phyloP scores from a whole-genome alignment of 2,888 invertebrate species.

The Heliconius hortense region DNA sequence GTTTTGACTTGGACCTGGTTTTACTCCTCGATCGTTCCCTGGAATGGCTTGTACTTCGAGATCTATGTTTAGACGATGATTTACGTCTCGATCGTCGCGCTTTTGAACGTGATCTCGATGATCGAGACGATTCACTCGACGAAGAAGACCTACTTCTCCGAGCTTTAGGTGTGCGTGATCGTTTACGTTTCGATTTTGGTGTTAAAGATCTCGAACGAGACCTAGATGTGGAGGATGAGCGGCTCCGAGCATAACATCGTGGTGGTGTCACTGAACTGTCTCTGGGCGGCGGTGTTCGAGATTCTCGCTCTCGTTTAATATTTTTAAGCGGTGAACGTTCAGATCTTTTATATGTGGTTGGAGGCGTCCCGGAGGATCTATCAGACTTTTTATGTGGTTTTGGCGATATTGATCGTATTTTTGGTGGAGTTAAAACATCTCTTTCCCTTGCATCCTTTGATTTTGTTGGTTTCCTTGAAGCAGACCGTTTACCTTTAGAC shows the following conservation, averaged over 20 bases:
- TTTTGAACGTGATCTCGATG: conserved; percentile 54
- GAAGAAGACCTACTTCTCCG: conserved; percentile 43
- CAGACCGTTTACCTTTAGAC: conserved; percentile 49
- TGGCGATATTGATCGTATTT: conserved; percentile 51
- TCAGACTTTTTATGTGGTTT: conserved; percentile 53
- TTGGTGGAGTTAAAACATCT: conserved; percentile 54
- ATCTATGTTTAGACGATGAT: conserved; percentile 52
- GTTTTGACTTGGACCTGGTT: conserved; percentile 45
- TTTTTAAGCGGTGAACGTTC: conserved; percentile 57
- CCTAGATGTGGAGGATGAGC: conserved; percentile 60
- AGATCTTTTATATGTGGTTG: conserved; percentile 53
- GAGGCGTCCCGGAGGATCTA: conserved; percentile 58
- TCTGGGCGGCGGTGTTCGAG: conserved; percentile 52
- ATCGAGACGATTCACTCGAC: conserved; percentile 54
- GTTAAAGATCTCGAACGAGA: conserved; percentile 60
- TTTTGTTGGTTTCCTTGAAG: conserved; percentile 54
- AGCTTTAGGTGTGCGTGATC: conserved; percentile 49
- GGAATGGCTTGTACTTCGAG: conserved; percentile 58
- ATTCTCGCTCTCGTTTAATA: conserved; percentile 53
- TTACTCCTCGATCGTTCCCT: conserved; percentile 52
- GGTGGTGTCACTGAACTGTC: conserved; percentile 71
- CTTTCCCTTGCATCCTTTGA: conserved; percentile 50
- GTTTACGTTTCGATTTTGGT: conserved; percentile 50
- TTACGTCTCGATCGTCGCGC: conserved; percentile 49
- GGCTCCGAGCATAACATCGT: conserved; percentile 64